These are phyloP conservation scores for Cataglyphis cursor DNA, from an alignment of 2,888 invertebrate species.

Conservation along the genomic window DNA sequence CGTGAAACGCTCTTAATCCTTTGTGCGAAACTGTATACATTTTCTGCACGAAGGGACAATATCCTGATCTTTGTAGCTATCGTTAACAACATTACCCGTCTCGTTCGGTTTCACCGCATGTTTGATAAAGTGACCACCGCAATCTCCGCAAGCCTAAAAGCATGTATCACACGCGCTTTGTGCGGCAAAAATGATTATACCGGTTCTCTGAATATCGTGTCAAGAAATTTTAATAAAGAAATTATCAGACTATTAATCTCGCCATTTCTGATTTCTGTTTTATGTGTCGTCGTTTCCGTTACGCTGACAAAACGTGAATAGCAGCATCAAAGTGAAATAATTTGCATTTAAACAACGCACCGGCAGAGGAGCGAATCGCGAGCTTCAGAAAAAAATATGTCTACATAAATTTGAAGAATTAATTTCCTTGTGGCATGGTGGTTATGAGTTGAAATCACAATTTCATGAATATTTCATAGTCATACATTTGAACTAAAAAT, in stretches of 20 bases:
- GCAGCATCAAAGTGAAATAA: conserved; percentile 6
- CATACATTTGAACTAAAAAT: neutral
- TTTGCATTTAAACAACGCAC: conserved; percentile 43
- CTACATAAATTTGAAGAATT: conserved; percentile 23
- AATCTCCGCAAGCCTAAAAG: conserved; percentile 5
- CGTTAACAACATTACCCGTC: neutral
- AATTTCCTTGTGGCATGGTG: neutral
- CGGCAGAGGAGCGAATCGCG: neutral
- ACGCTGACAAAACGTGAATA: conserved; percentile 8
- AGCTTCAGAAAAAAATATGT: neutral
- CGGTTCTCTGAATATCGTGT: neutral
- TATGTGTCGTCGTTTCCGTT: neutral
- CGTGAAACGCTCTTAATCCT: conserved; percentile 14
- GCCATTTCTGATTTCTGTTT: conserved; percentile 23
- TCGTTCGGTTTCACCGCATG: neutral
- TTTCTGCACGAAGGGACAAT: conserved; percentile 5
- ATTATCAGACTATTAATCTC: conserved; percentile 18
- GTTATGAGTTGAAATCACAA: neutral
- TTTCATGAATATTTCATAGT: neutral
- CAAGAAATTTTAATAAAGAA: neutral
- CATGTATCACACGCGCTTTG: neutral
- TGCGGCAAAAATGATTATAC: neutral
- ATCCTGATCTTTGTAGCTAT: conserved; percentile 48
- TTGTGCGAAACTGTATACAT: conserved; percentile 24
- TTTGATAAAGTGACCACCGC: conserved; percentile 20